Conservation (phyloP, 2,113 vertebrate species). For the Pristiophorus japonicus region DNA sequence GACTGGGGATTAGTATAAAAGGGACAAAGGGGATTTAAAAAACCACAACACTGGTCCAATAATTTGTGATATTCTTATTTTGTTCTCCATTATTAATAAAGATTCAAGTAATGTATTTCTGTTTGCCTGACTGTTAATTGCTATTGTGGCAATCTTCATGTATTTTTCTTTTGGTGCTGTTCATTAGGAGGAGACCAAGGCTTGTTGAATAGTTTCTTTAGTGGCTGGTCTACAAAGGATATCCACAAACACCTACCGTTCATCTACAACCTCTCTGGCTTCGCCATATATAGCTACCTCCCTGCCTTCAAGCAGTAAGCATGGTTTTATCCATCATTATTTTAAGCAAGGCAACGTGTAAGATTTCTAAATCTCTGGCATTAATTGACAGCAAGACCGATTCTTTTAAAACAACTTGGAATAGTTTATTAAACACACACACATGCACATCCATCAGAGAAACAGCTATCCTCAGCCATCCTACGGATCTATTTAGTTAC, state of each 20-base stretch:
- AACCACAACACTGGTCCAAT: background rate
- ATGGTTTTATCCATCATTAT: background rate
- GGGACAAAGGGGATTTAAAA: background rate
- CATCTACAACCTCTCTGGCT: constrained; percentile 66
- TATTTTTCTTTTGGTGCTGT: background rate
- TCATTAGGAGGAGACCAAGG: constrained; percentile 75
- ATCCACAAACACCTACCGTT: constrained; percentile 69
- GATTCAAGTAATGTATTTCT: background rate
- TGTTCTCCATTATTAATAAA: background rate
- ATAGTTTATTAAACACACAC: no score
- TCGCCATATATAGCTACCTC: constrained; percentile 58
- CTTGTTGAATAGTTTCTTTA: constrained; percentile 70
- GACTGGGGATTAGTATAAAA: background rate
- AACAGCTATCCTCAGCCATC: no score
- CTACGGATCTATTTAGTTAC: no score
- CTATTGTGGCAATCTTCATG: background rate
- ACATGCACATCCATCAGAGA: no score
- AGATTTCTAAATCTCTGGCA: no score
- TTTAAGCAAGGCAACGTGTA: no score
- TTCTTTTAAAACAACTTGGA: no score
- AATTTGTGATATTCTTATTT: background rate
- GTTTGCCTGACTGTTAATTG: background rate
- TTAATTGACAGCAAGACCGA: no score
- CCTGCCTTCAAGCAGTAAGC: constrained; percentile 73
- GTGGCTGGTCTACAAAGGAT: constrained; percentile 59